Evolutionary conservation across 2,888 invertebrate genomes (phyloP), one percentile per base, ranked within the genome.

Genomic region (Rhimphoctona megacephalus): DNA sequence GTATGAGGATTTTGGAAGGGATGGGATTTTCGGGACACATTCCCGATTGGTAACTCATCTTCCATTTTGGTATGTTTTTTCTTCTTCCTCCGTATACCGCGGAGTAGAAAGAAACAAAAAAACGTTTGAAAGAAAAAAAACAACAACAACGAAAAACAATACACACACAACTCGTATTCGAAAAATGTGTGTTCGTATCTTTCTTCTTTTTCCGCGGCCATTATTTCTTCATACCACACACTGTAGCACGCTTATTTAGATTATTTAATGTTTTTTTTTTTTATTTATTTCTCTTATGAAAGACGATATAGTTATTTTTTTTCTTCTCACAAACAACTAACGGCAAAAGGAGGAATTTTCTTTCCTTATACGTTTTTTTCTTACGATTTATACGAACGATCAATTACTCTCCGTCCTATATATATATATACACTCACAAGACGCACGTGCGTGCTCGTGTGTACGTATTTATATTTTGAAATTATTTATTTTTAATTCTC

Each of bases 271-370:
- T 39, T 9, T 39, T 39, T 82, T 76, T 33, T 72, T 33, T 52
- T 54, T 46, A 81, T 80, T 85, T 54, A 46, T 52, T 78, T 81
- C 74, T 77, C 57, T 85, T 81, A 88, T 77, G 79, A 86, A 85
- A 83, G 85, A 88, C 86, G 85, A 83, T 84, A 85, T 82, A 85
- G 54, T 74, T 79, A 74, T 61, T 57, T 61, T 61, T 85, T 52
- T 79, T 85, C 74, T 69, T 85, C 69, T 87, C 85, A 86, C 86
- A 81, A 85, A 88, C 86, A 81, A 85, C 88, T 88, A 88, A 86
- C 85, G 85, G 83, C 83, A 86, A 88, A 85, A 83, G 61, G 69
- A 86, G 74, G 52, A 72, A 77, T 61, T 76, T 81, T 70, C 49
- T 64, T 67, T 57, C 67, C 78, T 79, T 70, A 78, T 79, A 79